Conservation (phyloP, 2,113 vertebrate genomes). For the Sarotherodon lohbergeri region DNA sequence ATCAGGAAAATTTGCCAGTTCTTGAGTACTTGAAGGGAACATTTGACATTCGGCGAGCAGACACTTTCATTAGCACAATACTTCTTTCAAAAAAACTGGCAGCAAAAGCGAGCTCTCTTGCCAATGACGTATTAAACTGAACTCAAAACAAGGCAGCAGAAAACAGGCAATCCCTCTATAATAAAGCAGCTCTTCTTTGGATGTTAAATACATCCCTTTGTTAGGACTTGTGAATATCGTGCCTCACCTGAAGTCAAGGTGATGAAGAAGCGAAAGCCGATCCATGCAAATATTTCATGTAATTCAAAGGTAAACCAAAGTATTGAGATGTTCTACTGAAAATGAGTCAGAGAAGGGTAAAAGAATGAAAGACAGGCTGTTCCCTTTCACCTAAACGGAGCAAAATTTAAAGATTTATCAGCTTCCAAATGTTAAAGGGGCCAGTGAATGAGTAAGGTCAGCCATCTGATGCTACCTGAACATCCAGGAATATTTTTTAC, state of each 20-base stretch:
- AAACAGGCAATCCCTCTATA: not conserved
- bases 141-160: not conserved
- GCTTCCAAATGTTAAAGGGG: not conserved
- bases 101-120: not conserved
- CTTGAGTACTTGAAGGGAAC: not conserved
- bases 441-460: not conserved
- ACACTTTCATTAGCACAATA: conserved; percentile 5
- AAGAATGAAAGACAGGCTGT: not conserved
- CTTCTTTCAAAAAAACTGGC: conserved; percentile 7
- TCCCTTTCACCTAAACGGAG: not conserved
- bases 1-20: not conserved
- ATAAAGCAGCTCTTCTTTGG: not conserved
- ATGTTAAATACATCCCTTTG: not conserved
- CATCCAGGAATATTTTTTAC: not conserved
- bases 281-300: not conserved
- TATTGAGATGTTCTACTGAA: not conserved
- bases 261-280: not conserved
- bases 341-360: not conserved
- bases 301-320: not conserved
- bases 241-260: not conserved
- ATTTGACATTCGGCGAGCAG: not conserved
- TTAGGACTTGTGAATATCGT: conserved; percentile 14
- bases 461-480: not conserved
- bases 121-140: conserved; percentile 5
- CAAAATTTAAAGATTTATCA: not conserved